Evolutionary conservation across 2,113 vertebrate genomes (phyloP), one percentile per base, ranked within the genome.

Genomic region (Carassius auratus): DNA sequence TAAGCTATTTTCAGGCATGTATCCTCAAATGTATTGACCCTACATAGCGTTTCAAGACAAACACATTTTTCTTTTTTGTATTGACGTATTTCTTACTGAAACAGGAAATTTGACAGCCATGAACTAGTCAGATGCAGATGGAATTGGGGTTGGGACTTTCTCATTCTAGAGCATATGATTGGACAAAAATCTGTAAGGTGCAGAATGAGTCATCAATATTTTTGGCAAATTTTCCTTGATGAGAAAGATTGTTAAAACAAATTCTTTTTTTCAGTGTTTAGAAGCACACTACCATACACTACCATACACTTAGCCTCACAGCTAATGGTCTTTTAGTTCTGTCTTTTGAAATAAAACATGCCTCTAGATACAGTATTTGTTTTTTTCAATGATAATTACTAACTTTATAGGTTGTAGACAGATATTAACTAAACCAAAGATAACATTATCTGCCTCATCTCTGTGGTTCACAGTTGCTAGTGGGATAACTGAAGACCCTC

Each of bases 401-500:
- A 52, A 50, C 75, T 86, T 48, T 55, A 14, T 30, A 36, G 57
- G 38, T 55, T 87, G 81, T 76, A 86, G 85, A 83, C 52, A 79
- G 84, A 87, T 84, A 79, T 45, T 33, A 61, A 86, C 82, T 86
- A 76, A 83, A 23, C 50, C n/a, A 83, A 57, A 78, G 64, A 83
- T 52, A 80, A 21, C 74, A 62, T 87, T 86, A 62, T 17, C 76
- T 52, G 76, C 61, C 61, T 71, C 9, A 86, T 33, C 88, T 50
- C 85, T 84, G 66, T 57, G 26, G 26, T 86, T 45, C 36, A 74
- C 38, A 15, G 61, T 57, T 84, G 77, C 85, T 91, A 93, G 89
- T 91, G 84, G 82, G 84, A 88, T 88, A 90, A 87, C 92, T 90
- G 69, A 79, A 87, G 52, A 38, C 38, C 17, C 45, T 87, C 30